Conservation (phyloP, 2,113 vertebrate species). For the Tinamus guttatus region DNA sequence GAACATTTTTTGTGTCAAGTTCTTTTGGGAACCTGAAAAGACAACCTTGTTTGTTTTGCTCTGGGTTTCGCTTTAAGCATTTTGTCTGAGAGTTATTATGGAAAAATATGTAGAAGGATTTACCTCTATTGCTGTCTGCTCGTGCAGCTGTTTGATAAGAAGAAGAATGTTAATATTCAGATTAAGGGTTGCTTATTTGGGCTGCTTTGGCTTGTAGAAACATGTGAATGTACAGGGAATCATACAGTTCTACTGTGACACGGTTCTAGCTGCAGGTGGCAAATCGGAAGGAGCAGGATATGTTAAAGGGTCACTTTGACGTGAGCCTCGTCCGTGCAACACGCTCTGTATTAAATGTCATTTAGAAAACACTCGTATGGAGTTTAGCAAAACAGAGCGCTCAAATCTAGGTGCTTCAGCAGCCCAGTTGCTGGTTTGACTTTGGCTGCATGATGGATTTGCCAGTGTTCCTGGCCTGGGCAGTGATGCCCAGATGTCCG, state of each 20-base stretch:
- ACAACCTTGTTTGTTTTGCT: neutral
- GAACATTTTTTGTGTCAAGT: conserved; percentile 14
- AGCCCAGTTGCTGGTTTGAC: neutral
- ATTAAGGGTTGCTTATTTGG: neutral
- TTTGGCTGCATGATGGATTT: neutral
- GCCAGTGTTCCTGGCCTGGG: neutral
- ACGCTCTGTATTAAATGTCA: neutral
- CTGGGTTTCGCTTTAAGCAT: neutral
- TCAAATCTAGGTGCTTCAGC: neutral
- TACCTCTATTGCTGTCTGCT: neutral
- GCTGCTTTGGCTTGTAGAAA: neutral
- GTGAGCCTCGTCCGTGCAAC: neutral
- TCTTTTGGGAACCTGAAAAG: conserved; percentile 26
- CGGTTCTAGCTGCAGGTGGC: neutral
- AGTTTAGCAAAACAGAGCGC: accelerated
- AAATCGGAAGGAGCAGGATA: neutral
- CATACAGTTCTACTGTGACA: neutral
- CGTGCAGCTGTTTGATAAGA: neutral
- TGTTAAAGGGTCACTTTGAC: neutral
- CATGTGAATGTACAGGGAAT: neutral
- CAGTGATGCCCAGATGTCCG: neutral
- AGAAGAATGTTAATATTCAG: neutral
- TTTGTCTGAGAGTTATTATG: conserved; percentile 40
- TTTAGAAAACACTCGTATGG: neutral
- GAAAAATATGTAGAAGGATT: neutral